A percentile compares a stretch with the other conserved stretches of the same genome.
Evolutionary conservation across 2,888 invertebrate species (phyloP).

Genomic region (Teleogryllus oceanicus): DNA sequence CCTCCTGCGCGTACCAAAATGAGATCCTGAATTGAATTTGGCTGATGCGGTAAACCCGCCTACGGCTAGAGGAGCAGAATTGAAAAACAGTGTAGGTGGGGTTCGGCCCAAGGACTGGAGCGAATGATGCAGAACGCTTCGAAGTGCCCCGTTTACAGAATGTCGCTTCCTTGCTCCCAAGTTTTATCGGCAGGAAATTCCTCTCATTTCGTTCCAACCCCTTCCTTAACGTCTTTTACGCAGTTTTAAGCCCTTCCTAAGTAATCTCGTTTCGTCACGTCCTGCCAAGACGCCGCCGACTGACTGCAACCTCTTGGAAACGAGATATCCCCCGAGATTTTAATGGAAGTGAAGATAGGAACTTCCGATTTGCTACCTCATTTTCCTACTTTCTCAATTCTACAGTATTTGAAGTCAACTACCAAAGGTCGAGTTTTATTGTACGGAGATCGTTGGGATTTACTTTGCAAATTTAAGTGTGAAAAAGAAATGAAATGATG

Average conservation of each 20-base stretch:
- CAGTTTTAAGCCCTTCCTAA: not conserved
- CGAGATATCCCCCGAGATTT: too few species aligned
- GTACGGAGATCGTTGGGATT: too few species aligned
- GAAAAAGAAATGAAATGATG: too few species aligned
- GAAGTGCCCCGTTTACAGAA: not conserved
- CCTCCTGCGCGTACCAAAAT: not conserved
- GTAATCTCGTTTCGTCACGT: conserved; percentile 18
- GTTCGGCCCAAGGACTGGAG: not conserved
- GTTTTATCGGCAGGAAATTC: not conserved
- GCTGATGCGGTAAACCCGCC: conserved; percentile 18
- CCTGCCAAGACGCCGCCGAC: not conserved
- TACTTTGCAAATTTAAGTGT: too few species aligned
- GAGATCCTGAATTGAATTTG: not conserved
- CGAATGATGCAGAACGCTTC: not conserved
- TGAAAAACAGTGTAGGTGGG: not conserved
- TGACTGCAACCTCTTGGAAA: too few species aligned
- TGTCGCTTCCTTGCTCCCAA: not conserved
- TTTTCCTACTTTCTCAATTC: too few species aligned
- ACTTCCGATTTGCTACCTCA: too few species aligned
- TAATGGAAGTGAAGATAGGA: too few species aligned
- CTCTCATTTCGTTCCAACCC: conserved; percentile 18
- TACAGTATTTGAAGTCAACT: too few species aligned
- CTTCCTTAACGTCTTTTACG: not conserved
- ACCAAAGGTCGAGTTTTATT: too few species aligned
- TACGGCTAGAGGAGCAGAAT: not conserved